Conservation (phyloP, 2,888 invertebrate genomes). For the Chalcis sispes region DNA sequence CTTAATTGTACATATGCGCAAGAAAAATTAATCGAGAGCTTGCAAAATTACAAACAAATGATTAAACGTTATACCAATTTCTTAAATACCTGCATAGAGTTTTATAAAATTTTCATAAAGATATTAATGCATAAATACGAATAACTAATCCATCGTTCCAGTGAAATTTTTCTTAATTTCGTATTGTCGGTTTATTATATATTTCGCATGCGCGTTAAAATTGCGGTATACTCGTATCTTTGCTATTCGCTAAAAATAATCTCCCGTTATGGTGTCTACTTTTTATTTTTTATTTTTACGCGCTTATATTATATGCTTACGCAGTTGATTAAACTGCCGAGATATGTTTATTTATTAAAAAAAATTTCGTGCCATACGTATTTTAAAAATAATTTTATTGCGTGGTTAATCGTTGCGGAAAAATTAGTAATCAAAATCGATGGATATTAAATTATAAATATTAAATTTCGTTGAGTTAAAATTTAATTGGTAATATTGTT, state of each 20-base stretch:
- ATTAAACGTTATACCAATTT: neutral
- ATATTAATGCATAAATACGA: neutral
- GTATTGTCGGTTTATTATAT: conserved; percentile 25
- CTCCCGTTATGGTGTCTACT: neutral
- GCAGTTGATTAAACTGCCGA: neutral
- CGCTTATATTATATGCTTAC: neutral
- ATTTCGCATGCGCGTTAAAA: conserved; percentile 3
- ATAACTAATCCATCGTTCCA: neutral
- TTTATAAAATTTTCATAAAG: conserved; percentile 15
- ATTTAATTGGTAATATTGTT: too few relatives aligned
- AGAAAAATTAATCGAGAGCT: neutral
- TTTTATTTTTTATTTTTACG: too few relatives aligned
- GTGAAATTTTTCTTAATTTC: conserved; percentile 6
- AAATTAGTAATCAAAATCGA: too few relatives aligned
- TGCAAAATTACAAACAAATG: neutral
- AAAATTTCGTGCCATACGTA: neutral
- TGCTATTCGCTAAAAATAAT: neutral
- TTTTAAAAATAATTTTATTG: too few relatives aligned
- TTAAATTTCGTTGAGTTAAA: too few relatives aligned
- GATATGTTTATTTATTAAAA: neutral
- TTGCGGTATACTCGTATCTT: neutral
- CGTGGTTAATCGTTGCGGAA: too few relatives aligned
- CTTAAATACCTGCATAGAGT: neutral
- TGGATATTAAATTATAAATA: too few relatives aligned
- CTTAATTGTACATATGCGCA: too few relatives aligned